Base-by-base conservation (phyloP, 1,140 invertebrate species). In the Harpegnathos saltator region DNA sequence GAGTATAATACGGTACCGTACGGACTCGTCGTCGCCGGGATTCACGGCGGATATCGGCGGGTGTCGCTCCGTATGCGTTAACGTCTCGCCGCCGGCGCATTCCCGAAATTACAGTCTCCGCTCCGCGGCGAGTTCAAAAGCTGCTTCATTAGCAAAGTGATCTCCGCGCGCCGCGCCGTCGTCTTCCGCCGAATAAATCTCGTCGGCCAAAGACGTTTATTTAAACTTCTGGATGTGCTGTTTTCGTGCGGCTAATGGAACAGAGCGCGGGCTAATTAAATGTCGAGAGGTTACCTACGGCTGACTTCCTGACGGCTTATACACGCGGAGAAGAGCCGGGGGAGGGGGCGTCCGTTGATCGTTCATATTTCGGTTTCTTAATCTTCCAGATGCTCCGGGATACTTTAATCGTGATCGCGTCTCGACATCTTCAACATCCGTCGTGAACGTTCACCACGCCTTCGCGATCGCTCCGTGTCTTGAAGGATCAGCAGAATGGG, bases 121-220 rank as follows among this genome's bases (percentile, higher is more conserved):
- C 38, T 3, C 52, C 22, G 26, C 52, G 52, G 63, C 65, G 24
- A 68, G 29, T 78, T 78, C 75, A 78, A 80, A 80, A 80, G 75
- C 75, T 69, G 52, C 65, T 54, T 80, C 75, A 80, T 80, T 80
- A 80, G 75, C 65, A 80, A 80, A 69, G 65, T 80, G 33, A 78
- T 22, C 56, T 59, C 68, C 65, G 44, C 15, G 48, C 58, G 15
- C 50, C n/a, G 14, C 14, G 58, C 33, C 38, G 62, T 22, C 33
- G 52, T 69, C 65, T 69, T 78, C 12, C 33, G 22, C 33, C 75
- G 52, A 69, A 38, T 56, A 58, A 78, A 78, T 78, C 62, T 69
- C 26, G 61, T 4, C 44, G 17, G 24, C 52, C 56, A 33, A 69
- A 78, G 75, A 56, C 63, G 52, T 58, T 78, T 78, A 69, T 78